Percentiles rank a stretch among this genome's conserved stretches.
phyloP scores from a whole-genome alignment of 2,797 vertebrate genomes.

The Pampus argenteus region DNA sequence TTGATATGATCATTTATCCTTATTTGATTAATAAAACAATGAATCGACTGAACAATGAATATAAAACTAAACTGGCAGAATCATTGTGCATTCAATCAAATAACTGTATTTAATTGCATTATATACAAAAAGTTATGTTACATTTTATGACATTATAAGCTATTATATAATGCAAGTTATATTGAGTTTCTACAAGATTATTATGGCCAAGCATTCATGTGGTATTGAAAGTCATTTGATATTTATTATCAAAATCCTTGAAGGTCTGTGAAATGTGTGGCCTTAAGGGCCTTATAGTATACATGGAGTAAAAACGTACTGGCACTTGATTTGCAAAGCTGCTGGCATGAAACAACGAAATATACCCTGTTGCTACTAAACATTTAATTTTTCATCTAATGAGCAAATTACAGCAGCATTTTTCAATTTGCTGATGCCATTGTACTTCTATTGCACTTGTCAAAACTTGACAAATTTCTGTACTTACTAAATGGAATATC shows the following conservation, averaged over 20 bases:
- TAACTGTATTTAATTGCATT: background rate
- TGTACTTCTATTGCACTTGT: slow-evolving; percentile 28
- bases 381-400: slow-evolving; percentile 21
- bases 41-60: background rate
- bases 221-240: slow-evolving; percentile 31
- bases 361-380: slow-evolving; percentile 10
- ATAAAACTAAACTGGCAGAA: background rate
- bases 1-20: slow-evolving; percentile 1
- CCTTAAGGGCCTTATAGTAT: slow-evolving; percentile 24
- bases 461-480: slow-evolving; percentile 39
- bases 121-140: background rate
- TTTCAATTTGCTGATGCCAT: slow-evolving; percentile 32
- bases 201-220: background rate
- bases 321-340: slow-evolving; percentile 23
- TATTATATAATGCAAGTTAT: background rate
- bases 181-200: slow-evolving; percentile 1
- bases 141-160: background rate
- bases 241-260: slow-evolving; percentile 8
- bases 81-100: background rate
- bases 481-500: slow-evolving; percentile 32
- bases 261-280: slow-evolving; percentile 11
- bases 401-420: slow-evolving; percentile 25
- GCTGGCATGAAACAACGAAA: background rate
- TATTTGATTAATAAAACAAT: background rate
- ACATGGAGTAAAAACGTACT: slow-evolving; percentile 1